Evolutionary conservation across 2,888 invertebrate genomes (phyloP), one percentile per base, ranked within the genome.

Genomic region (Meteorus cinctellus): DNA sequence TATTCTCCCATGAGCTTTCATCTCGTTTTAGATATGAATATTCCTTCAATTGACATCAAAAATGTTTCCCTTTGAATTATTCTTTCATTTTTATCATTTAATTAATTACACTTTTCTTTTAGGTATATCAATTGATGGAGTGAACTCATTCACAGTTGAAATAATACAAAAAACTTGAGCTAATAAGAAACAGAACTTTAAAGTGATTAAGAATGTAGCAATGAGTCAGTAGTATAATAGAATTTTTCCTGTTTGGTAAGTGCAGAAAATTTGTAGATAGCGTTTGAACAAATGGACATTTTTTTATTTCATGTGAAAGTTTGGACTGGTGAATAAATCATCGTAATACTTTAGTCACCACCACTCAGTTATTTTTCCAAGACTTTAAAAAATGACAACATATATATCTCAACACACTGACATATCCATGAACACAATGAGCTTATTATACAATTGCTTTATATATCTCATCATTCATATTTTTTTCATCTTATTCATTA

Each of bases 241-340:
- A 65, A n/a, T 34, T 34, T 34, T 36, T 36, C 10, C 6, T 16
- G 10, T 36, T 65, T 31, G n/a, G 10, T 29, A 8, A 62, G 62
- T 65, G 62, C 67, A 73, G 74, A 72, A 77, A 78, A 80, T 74
- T 76, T 76, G 69, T 31, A 55, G 66, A 72, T 68, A 74, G 63
- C 72, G 65, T 60, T 27, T 48, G 62, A 78, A 79, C 77, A 79
- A 79, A 79, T 78, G 74, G 79, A 76, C 71, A 76, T 62, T 78
- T 78, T 76, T 80, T 74, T 77, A 80, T 78, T 74, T 66, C 66
- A 59, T 41, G 41, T 68, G 72, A 29, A 78, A 80, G 72, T 77
- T 78, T 51, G 66, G 45, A 62, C 76, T 74, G 71, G 67, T 69
- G 77, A 76, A 80, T 78, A 75, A 77, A 79, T 78, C 78, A 75